Percentiles rank a stretch among this genome's conserved stretches.
Evolutionary conservation across 1,140 invertebrate species (phyloP).

Genomic region (Drosophila jambulina): DNA sequence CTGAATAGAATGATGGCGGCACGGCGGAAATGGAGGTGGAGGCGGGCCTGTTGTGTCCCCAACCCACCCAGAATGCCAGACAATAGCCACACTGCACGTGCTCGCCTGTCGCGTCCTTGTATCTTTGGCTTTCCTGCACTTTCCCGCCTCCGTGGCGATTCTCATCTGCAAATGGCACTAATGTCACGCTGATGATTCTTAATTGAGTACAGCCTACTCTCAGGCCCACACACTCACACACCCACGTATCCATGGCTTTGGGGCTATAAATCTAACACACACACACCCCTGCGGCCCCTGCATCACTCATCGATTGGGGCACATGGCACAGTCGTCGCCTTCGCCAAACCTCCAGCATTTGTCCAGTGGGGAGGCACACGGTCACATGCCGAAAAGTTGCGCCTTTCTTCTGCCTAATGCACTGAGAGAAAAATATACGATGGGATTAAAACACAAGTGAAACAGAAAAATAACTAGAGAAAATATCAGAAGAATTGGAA

Average conservation of each 20-base stretch:
- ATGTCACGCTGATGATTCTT: constrained; percentile 82
- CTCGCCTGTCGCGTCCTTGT: constrained; percentile 56
- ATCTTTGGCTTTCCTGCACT: constrained; percentile 44
- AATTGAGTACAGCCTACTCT: constrained; percentile 74
- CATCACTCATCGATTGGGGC: constrained; percentile 28
- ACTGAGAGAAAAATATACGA: constrained; percentile 13
- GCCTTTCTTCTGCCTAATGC: constrained; percentile 26
- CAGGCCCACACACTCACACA: constrained; percentile 11
- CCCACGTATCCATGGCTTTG: constrained; percentile 37
- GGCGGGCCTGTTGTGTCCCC: neutral
- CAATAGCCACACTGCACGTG: constrained; percentile 69
- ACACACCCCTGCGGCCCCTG: constrained; percentile 10
- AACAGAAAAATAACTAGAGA: no score
- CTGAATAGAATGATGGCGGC: constrained; percentile 5
- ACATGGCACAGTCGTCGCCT: constrained; percentile 33
- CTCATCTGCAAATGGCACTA: constrained; percentile 70
- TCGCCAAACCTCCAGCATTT: constrained; percentile 36
- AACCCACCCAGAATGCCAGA: constrained; percentile 15
- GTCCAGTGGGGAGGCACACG: constrained; percentile 4
- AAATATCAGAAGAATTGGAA: neutral
- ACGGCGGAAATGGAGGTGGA: neutral
- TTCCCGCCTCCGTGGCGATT: constrained; percentile 14
- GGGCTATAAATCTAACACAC: constrained; percentile 72
- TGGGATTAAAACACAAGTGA: neutral
- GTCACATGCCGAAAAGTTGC: constrained; percentile 42